Base-by-base conservation (phyloP, 1,140 invertebrate species). In the Drosophila athabasca region DNA sequence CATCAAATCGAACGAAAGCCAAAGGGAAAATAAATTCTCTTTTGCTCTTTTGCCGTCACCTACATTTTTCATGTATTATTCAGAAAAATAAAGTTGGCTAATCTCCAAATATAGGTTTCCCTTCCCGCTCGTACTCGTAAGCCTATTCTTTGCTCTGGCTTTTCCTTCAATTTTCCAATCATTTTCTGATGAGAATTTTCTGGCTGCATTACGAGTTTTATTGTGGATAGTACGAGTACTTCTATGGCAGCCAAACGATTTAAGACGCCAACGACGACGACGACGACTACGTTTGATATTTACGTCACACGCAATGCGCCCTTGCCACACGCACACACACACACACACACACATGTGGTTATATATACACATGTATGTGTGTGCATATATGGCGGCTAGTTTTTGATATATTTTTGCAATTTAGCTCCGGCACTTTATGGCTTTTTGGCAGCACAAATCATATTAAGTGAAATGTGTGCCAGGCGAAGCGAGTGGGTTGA, bases 281-380 rank as follows among this genome's bases (percentile, higher is more conserved):
- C 71, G 67, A 66, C 57, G 78, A 66, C 71, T 65, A 57, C 46
- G 75, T 75, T 72, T 85, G 78, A 70, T 81, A 87, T 64, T 87
- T 81, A 71, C 73, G 65, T 82, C 57, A 62, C 78, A 79, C 74
- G 69, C 72, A 58, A 76, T 46, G 31, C 17, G 7, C 50, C 54
- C n/a, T 26, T 22, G 43, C 54, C 22, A 2, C 22, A 22, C 22
- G 1, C 22, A 1, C 22, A 1, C 24, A n/a, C 35, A 9, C 51
- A 53, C 13, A 31, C n/a, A 29, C 65, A 68, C 59, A 39, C 35
- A 11, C 3, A 39, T 39, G 35, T 5, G 1, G 3, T 13, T 39
- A 71, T 53, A 64, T 11, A 19, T 51, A 24, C 1, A 19, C 1
- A 6, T 66, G 44, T 19, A 45, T 65, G 45, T 74, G 64, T 45